These are phyloP conservation scores for Ctenicera cuprea DNA, from an alignment of 2,888 invertebrate species.

Conservation along the genomic window DNA sequence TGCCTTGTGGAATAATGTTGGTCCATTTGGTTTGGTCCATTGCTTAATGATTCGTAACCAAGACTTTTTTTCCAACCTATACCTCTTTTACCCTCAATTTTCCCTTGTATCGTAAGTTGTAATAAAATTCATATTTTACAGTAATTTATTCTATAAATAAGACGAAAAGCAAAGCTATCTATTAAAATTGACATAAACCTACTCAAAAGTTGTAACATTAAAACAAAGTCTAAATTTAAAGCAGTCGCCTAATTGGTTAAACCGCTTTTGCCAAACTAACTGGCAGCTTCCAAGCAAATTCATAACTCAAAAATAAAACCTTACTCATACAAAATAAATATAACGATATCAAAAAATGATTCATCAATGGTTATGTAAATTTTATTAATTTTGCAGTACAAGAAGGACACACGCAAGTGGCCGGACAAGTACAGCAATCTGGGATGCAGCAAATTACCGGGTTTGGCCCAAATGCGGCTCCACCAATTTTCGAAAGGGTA, in stretches of 20 bases:
- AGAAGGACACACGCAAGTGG: constrained; percentile 76
- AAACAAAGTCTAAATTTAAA: background rate
- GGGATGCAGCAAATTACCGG: constrained; percentile 71
- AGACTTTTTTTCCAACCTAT: no score
- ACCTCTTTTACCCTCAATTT: no score
- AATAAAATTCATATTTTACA: no score
- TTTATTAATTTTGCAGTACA: constrained; percentile 60
- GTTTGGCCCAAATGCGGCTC: constrained; percentile 86
- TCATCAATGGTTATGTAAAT: background rate
- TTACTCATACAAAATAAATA: background rate
- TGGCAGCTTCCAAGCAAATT: constrained; percentile 6
- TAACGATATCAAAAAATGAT: background rate
- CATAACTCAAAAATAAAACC: background rate
- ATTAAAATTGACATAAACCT: no score
- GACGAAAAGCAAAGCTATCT: no score
- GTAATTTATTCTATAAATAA: no score
- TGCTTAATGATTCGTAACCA: no score
- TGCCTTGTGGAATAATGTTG: no score
- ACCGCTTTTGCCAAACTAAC: constrained; percentile 13
- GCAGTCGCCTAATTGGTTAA: background rate
- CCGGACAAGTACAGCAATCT: constrained; percentile 77
- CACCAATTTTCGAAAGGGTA: constrained; percentile 96
- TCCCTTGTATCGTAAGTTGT: no score
- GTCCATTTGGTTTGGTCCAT: no score
- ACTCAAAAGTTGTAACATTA: no score